Conservation (phyloP, 2,888 invertebrate species). For the Cerastis leucographa region DNA sequence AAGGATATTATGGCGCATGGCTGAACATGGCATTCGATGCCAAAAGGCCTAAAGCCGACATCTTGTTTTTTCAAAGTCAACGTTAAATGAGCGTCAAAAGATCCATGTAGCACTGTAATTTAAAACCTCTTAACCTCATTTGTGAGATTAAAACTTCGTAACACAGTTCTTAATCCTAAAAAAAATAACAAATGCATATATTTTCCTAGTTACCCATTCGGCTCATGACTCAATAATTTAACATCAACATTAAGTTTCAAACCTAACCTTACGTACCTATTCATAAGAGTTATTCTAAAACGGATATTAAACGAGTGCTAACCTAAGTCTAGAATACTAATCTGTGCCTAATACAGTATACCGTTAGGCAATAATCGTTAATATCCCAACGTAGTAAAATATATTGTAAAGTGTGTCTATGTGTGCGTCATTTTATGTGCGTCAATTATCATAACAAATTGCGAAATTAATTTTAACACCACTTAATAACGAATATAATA, state of each 20-base stretch:
- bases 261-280: conserved; percentile 17
- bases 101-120: neutral
- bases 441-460: conserved; percentile 17
- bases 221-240: conserved; percentile 14
- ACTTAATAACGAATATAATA: neutral
- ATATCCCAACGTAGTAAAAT: conserved; percentile 25
- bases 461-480: conserved; percentile 1
- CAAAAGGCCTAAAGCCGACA: no score
- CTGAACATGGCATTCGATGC: no score
- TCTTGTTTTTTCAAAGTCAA: no score
- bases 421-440: neutral
- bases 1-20: no score
- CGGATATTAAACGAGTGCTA: conserved; percentile 41
- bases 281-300: conserved; percentile 29
- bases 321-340: conserved; percentile 51
- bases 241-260: conserved; percentile 9
- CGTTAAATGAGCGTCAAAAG: neutral
- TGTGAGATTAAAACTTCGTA: no score
- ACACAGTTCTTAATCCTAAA: neutral
- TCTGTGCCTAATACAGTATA: conserved; percentile 30
- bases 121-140: neutral
- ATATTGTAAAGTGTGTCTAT: neutral
- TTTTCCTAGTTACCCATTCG: conserved; percentile 16
- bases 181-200: neutral
- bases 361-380: conserved; percentile 54